These are phyloP conservation scores for Dasysyrphus albostriatus DNA, from an alignment of 2,888 invertebrate genomes.

Conservation along the genomic window DNA sequence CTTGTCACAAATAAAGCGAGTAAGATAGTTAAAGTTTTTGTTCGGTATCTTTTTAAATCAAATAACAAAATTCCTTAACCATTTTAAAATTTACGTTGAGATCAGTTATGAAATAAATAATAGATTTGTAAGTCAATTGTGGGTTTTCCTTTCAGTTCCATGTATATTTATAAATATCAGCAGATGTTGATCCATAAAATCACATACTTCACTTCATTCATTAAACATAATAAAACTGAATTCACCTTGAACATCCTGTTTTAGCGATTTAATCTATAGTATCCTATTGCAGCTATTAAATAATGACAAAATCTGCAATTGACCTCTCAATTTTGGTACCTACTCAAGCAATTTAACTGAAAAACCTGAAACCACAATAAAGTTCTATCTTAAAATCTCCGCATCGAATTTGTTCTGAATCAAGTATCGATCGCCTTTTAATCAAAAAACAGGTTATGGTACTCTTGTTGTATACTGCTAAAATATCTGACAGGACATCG, in stretches of 20 bases:
- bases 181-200: too few species aligned
- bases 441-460: conserved; percentile 16
- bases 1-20: too few species aligned
- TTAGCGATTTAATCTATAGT: neutral
- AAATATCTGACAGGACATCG: conserved; percentile 50
- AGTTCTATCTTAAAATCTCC: conserved; percentile 45
- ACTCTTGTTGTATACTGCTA: neutral
- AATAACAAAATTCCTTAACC: too few species aligned
- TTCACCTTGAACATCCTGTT: conserved; percentile 42
- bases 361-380: conserved; percentile 70
- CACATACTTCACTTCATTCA: neutral
- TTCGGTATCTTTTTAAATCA: too few species aligned
- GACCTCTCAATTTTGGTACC: conserved; percentile 54
- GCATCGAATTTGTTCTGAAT: conserved; percentile 70
- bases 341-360: conserved; percentile 14
- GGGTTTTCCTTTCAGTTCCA: too few species aligned
- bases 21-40: too few species aligned
- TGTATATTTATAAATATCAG: too few species aligned
- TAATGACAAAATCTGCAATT: conserved; percentile 51
- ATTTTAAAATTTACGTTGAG: too few species aligned
- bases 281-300: conserved; percentile 54
- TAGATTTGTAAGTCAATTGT: too few species aligned
- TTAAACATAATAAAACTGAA: neutral
- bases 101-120: too few species aligned
- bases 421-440: conserved; percentile 26